A percentile compares a stretch with the other conserved stretches of the same genome.
phyloP scores from a whole-genome alignment of 2,888 invertebrate species.

The Noctua janthina region DNA sequence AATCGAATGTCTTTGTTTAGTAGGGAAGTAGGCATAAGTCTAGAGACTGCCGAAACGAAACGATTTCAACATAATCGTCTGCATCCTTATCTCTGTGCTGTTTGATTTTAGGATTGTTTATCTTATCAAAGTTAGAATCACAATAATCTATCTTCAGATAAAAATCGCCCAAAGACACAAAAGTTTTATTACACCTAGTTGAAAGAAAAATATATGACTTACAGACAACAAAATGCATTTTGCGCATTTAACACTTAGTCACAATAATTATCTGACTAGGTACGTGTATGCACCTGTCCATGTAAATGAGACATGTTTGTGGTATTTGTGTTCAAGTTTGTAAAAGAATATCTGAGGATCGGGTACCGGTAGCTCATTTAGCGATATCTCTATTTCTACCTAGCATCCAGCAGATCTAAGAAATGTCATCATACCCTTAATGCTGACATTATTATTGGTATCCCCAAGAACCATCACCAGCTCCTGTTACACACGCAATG shows the following conservation, averaged over 20 bases:
- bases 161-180: background rate
- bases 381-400: background rate
- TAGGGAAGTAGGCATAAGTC: background rate
- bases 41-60: background rate
- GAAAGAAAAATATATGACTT: conserved; percentile 3
- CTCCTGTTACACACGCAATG: background rate
- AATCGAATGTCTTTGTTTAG: background rate
- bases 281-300: conserved; percentile 33
- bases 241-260: conserved; percentile 24
- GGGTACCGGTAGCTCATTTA: background rate
- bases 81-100: background rate
- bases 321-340: conserved; percentile 19
- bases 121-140: background rate
- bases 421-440: background rate
- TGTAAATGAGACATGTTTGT: conserved; percentile 37
- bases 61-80: background rate
- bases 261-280: conserved; percentile 31
- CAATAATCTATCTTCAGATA: background rate
- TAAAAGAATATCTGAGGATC: conserved; percentile 10
- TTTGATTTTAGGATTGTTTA: background rate
- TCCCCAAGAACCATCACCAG: background rate
- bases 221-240: conserved; percentile 11
- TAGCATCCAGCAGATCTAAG: background rate
- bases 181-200: background rate
- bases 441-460: background rate